A percentile compares a stretch with the other conserved stretches of the same genome.
These are phyloP conservation scores for Pelochelys cantorii DNA, from an alignment of 2,797 vertebrate species.

Conservation along the genomic window DNA sequence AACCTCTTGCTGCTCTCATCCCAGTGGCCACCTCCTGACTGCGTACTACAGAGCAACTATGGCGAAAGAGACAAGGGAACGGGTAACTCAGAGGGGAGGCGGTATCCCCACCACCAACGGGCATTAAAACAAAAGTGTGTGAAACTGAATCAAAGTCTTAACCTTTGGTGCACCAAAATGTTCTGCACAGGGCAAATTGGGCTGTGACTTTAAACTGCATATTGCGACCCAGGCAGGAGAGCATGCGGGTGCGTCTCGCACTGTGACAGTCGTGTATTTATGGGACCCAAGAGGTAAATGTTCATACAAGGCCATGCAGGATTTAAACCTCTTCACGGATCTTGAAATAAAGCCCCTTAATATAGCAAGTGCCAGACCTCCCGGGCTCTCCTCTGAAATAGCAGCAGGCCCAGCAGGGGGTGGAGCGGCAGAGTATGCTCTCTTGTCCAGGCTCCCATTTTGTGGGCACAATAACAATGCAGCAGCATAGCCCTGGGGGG, in stretches of 20 bases:
- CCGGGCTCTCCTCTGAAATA: neutral
- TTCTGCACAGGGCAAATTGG: neutral
- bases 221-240: accelerated
- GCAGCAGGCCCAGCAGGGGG: neutral
- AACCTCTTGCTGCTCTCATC: constrained; percentile 42
- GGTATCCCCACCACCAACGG: constrained; percentile 22
- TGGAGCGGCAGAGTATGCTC: accelerated
- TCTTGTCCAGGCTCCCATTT: accelerated
- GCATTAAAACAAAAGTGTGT: constrained; percentile 4
- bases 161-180: neutral
- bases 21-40: constrained; percentile 14
- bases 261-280: neutral
- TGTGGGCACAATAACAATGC: neutral
- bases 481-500: neutral
- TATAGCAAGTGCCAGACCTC: accelerated
- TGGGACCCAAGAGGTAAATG: neutral
- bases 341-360: accelerated
- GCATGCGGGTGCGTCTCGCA: neutral
- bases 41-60: neutral
- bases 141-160: constrained; percentile 8
- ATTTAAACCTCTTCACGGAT: neutral
- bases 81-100: neutral
- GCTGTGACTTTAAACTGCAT: neutral
- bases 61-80: neutral
- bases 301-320: neutral